Base-by-base conservation (phyloP, 1,140 invertebrate genomes). In the Stratiolaelaps scimitus region DNA sequence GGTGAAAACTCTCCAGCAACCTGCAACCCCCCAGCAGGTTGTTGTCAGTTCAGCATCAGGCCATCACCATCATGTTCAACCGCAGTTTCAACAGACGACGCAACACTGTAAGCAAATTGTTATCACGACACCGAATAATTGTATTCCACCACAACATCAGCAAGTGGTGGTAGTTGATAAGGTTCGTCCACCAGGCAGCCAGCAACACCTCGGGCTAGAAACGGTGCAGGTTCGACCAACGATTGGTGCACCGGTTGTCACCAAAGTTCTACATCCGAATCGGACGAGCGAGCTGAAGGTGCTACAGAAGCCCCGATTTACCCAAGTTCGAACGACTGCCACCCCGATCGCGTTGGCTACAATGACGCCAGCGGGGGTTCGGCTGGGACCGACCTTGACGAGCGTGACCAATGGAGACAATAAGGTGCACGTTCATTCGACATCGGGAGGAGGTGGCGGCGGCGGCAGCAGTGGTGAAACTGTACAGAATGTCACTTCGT, bases 191-290 rank as follows among this genome's bases (percentile, higher is more conserved):
- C 34, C 34, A 10, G 34, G 34, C 10, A 40, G 4, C 4, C 34
- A 40, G 34, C 34, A 40, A 40, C 34, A 40, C 5, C 10, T 40
- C 10, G 34, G 5, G 5, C 10, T 40, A 10, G 5, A 60, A 34
- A 60, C 53, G 26, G 26, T 60, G 17, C 53, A 60, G 53, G 53
- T 60, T 60, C 53, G 53, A 60, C 53, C 53, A 23, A 20, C 53
- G 23, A 26, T 34, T 23, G 53, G 53, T 29, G 10, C 53, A 23
- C 26, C 53, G 26, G 53, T 60, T 34, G 53, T 60, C 13, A 60
- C 53, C 17, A 60, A 60, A 60, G 26, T 60, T 15, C 53, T 60
- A 26, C 26, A 60, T 26, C 17, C 53, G 15, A 60, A 60, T 10
- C 53, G 53, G 34, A 60, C 53, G 2, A 34, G 53, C 26, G 53